Evolutionary conservation across 30 jellyfish, hydroid and myxozoan species (phyloP).

Genomic region (Rhopilema esculentum): DNA sequence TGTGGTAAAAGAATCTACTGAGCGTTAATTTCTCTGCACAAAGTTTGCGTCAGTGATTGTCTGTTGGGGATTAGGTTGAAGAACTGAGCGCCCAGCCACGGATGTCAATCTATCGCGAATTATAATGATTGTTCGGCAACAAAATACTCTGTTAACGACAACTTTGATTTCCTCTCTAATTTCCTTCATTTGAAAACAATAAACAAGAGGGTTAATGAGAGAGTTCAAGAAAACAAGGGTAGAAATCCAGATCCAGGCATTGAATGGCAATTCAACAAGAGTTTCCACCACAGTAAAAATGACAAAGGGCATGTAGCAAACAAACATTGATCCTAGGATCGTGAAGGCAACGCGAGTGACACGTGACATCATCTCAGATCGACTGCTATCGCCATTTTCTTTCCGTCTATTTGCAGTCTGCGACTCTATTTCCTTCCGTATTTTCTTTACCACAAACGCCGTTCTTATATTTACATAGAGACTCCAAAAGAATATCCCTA

Average conservation of each 20-base stretch:
- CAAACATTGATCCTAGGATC: slow-evolving; percentile 39
- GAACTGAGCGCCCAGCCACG: neutral
- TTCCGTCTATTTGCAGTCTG: neutral
- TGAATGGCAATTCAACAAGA: slow-evolving; percentile 20
- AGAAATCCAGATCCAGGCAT: slow-evolving; percentile 63
- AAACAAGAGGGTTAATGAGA: slow-evolving; percentile 29
- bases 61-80: neutral
- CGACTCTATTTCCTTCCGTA: slow-evolving; percentile 11
- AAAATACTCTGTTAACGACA: slow-evolving; percentile 2
- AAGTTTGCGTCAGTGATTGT: neutral
- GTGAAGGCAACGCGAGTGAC: slow-evolving; percentile 48
- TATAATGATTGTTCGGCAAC: slow-evolving; percentile 38
- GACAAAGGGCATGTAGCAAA: slow-evolving; percentile 52
- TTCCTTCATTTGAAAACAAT: slow-evolving; percentile 43
- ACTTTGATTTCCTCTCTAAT: slow-evolving; percentile 31
- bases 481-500: slow-evolving; percentile 28
- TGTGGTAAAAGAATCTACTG: neutral
- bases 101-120: slow-evolving; percentile 18
- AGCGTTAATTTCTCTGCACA: neutral
- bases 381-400: neutral
- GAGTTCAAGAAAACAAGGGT: slow-evolving; percentile 46
- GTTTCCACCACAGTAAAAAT: slow-evolving; percentile 26
- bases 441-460: slow-evolving; percentile 17
- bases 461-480: slow-evolving; percentile 32
- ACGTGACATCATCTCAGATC: slow-evolving; percentile 37